phyloP scores from a whole-genome alignment of 2,797 vertebrate species.

The Nannoperca obscura region DNA sequence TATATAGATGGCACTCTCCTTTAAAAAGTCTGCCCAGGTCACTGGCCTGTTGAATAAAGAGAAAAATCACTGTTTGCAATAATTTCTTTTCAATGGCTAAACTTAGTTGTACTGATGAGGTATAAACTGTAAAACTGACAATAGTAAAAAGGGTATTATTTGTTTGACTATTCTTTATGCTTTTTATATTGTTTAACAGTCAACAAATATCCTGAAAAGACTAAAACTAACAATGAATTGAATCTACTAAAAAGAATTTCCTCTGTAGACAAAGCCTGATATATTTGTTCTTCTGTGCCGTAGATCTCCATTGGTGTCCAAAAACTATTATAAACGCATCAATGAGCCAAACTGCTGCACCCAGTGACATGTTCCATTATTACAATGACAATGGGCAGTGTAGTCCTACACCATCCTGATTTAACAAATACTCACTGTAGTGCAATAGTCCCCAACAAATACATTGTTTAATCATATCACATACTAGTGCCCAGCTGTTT shows the following conservation, averaged over 20 bases:
- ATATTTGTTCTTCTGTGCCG: background rate
- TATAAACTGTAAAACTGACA: background rate
- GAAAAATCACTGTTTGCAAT: background rate
- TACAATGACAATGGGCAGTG: background rate
- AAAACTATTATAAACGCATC: background rate
- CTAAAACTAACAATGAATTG: background rate
- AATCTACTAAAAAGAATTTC: background rate
- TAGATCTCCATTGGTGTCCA: background rate
- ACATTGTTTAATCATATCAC: background rate
- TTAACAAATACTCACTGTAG: background rate
- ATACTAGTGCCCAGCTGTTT: background rate
- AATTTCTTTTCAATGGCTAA: background rate
- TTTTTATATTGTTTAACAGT: background rate
- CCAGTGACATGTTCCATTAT: background rate
- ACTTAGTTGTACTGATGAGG: background rate
- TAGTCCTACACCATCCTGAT: background rate
- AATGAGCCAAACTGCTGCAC: background rate
- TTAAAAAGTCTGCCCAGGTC: slow-evolving; percentile 92
- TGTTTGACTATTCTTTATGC: background rate
- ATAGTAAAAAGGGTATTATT: background rate
- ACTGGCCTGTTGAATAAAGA: slow-evolving; percentile 82
- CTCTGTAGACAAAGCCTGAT: background rate
- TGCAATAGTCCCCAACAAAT: background rate
- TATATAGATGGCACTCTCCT: slow-evolving; percentile 91
- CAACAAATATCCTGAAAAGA: slow-evolving; percentile 1